Evolutionary conservation across 2,113 vertebrate genomes (phyloP).

Genomic region (Catagonus wagneri): DNA sequence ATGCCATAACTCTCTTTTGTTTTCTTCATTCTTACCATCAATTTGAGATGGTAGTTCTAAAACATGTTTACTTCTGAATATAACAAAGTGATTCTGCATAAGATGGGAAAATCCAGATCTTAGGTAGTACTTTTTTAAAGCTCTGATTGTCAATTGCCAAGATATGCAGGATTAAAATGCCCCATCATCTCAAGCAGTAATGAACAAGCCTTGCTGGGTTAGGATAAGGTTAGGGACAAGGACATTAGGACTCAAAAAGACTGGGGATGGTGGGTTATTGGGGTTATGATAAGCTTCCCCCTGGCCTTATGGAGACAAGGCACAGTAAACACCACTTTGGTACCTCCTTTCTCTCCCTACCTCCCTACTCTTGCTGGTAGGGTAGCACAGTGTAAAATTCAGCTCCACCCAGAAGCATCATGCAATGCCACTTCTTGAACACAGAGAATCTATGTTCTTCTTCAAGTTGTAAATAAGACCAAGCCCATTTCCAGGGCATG

Average conservation of each 20-base stretch:
- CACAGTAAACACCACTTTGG: neutral
- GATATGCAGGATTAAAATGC: neutral
- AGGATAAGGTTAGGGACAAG: neutral
- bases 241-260: neutral
- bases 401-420: neutral
- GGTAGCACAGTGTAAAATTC: neutral
- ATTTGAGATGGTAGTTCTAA: slow-evolving; percentile 20
- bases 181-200: neutral
- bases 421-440: neutral
- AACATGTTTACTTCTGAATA: neutral
- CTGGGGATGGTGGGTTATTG: neutral
- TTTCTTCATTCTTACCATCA: neutral
- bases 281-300: neutral
- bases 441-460: neutral
- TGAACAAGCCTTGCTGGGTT: neutral
- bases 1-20: neutral
- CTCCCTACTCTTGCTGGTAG: neutral
- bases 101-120: neutral
- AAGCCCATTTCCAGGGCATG: neutral
- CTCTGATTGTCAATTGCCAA: neutral
- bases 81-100: slow-evolving; percentile 10
- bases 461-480: neutral
- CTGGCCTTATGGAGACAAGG: neutral
- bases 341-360: neutral
- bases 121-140: neutral